Percentiles rank a stretch among this genome's conserved stretches.
These are phyloP conservation scores for Lissonota sp. DNA, from an alignment of 2,888 invertebrate species.

Conservation along the genomic window DNA sequence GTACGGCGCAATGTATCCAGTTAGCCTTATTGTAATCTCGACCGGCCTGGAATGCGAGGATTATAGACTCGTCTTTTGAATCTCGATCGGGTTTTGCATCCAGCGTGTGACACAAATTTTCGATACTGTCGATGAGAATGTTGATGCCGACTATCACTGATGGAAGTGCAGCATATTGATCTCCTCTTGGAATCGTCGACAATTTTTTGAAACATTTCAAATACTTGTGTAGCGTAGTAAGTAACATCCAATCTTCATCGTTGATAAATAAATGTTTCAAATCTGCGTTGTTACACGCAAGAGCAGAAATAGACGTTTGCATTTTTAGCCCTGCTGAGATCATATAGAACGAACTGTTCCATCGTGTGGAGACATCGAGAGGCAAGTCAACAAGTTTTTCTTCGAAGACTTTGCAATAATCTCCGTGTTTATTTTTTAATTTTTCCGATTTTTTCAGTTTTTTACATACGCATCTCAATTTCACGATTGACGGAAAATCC, in stretches of 20 bases:
- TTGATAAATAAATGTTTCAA: conserved; percentile 23
- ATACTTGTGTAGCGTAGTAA: conserved; percentile 25
- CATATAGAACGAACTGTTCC: conserved; percentile 33
- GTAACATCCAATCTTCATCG: conserved; percentile 33
- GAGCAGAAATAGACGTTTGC: conserved; percentile 16
- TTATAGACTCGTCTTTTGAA: conserved; percentile 37
- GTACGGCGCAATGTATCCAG: no score
- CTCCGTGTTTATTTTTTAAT: conserved; percentile 21
- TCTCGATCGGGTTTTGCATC: conserved; percentile 45
- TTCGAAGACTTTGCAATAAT: conserved; percentile 20
- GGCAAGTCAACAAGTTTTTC: conserved; percentile 31
- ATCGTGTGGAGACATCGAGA: conserved; percentile 30
- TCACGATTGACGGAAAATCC: conserved; percentile 26
- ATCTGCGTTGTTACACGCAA: conserved; percentile 28
- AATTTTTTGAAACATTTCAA: conserved; percentile 32
- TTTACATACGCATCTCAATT: conserved; percentile 23
- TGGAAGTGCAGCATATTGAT: conserved; percentile 41
- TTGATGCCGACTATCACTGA: conserved; percentile 39
- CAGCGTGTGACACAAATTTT: conserved; percentile 36
- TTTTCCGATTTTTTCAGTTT: conserved; percentile 11
- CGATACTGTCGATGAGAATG: conserved; percentile 51
- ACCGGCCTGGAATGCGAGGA: conserved; percentile 10
- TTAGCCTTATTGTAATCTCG: no score
- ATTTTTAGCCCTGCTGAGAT: conserved; percentile 29
- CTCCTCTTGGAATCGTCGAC: conserved; percentile 27